Evolutionary conservation across 2,888 invertebrate species (phyloP), one percentile per base, ranked within the genome.

Genomic region (Ceraclea dissimilis): DNA sequence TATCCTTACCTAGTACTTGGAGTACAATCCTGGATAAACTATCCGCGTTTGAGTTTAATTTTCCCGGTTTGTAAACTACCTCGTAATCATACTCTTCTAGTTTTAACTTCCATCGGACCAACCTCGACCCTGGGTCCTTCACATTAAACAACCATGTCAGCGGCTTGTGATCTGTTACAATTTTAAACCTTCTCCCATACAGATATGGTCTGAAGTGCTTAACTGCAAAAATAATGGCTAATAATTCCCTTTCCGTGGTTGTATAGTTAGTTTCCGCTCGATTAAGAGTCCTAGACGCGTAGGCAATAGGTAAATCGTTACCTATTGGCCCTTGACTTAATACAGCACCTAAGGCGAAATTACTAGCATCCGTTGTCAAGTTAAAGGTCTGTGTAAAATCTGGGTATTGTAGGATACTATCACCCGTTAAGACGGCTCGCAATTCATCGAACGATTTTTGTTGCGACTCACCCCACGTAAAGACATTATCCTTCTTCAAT

Each of bases 21-120:
- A 64, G 59, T 16, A 17, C 17, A n/a, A 44, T 44, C 13, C 26
- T 13, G 39, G 43, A 44, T 26, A 26, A 17, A 4, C 63, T 63
- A 19, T 63, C 63, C 20, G 65, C 66, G 48, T 67, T 66, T 2
- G 58, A 61, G 56, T 68, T 67, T 52, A 65, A 54, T 60, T 63
- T 63, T 13, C 67, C 67, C 6, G 63, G 61, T 63, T 66, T 68
- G 48, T 66, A 61, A 18, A 56, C 49, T 34, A 67, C 65, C 57
- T 64, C 56, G 54, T 64, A 69, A 34, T 68, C 60, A 53, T 66
- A 68, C 63, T 69, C 67, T 58, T 64, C 62, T 20, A 69, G 54
- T 52, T 49, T 44, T 46, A 70, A 54, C 52, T 64, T 52, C 69
- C 68, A 70, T 43, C 67, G 21, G 2, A 66, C 62, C 46, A 70